A percentile compares a stretch with the other conserved stretches of the same genome.
Conservation (phyloP, 2,888 invertebrate species). For the Tanypteryx hageni region DNA sequence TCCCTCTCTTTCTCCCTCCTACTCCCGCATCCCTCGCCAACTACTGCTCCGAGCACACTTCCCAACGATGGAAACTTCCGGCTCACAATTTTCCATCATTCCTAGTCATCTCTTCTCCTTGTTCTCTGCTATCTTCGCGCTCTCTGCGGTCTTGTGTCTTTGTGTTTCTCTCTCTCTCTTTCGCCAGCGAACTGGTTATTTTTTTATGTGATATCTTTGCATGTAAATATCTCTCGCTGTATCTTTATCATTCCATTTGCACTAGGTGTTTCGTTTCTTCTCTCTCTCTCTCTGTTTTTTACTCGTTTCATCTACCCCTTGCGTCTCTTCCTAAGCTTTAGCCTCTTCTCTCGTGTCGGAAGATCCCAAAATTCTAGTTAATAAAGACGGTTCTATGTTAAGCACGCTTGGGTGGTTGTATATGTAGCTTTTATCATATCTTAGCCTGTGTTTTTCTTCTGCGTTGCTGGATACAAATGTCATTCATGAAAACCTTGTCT, state of each 20-base stretch:
- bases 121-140: not conserved
- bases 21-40: not conserved
- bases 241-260: not conserved
- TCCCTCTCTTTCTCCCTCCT: not conserved
- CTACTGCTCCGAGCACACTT: not conserved
- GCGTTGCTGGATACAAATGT: too few relatives aligned
- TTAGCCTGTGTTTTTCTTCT: too few relatives aligned
- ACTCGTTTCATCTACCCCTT: not conserved
- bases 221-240: not conserved
- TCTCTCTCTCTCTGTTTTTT: not conserved
- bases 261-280: too few relatives aligned
- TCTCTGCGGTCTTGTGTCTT: not conserved
- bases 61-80: constrained; percentile 43
- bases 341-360: too few relatives aligned
- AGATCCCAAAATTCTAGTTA: too few relatives aligned
- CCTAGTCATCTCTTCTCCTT: not conserved
- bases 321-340: too few relatives aligned
- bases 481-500: too few relatives aligned
- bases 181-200: not conserved
- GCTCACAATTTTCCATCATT: not conserved
- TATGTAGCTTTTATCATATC: too few relatives aligned
- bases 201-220: not conserved
- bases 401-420: too few relatives aligned
- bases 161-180: not conserved
- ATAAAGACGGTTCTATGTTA: too few relatives aligned